Conservation (phyloP, 2,888 invertebrate genomes). For the Spodoptera littoralis region DNA sequence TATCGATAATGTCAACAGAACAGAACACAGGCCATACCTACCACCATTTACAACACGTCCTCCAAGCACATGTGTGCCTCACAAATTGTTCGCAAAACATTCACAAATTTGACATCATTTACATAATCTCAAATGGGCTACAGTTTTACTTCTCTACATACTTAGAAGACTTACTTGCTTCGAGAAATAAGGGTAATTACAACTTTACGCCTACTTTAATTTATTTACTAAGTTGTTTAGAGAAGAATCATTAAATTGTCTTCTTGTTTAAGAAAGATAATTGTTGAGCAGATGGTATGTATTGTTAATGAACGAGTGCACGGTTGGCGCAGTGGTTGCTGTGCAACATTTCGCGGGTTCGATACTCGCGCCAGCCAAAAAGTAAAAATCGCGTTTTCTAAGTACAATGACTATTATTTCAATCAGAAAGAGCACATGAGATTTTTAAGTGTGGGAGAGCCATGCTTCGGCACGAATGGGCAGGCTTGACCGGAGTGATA, state of each 20-base stretch:
- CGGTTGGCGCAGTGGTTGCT: no score
- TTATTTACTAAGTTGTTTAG: not conserved
- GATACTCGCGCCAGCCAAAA: no score
- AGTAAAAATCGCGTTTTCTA: no score
- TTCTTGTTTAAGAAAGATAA: no score
- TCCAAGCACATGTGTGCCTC: constrained; percentile 59
- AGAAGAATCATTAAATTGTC: no score
- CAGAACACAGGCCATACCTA: constrained; percentile 30
- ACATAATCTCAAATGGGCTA: constrained; percentile 59
- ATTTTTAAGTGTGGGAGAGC: no score
- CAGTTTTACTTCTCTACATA: constrained; percentile 50
- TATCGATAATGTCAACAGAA: not conserved
- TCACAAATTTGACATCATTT: constrained; percentile 59
- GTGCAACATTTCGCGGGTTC: no score
- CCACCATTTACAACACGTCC: constrained; percentile 54
- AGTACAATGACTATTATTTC: no score
- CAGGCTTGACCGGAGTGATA: no score
- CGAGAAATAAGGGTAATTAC: constrained; percentile 44
- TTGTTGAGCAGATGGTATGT: constrained; percentile 11
- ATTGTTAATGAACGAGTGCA: no score
- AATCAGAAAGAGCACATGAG: no score
- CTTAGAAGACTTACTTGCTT: constrained; percentile 31
- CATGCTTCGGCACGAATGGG: no score
- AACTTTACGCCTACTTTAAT: constrained; percentile 19
- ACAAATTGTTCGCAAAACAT: constrained; percentile 65